phyloP scores from a whole-genome alignment of 2,113 vertebrate genomes.

The Coturnix japonica region DNA sequence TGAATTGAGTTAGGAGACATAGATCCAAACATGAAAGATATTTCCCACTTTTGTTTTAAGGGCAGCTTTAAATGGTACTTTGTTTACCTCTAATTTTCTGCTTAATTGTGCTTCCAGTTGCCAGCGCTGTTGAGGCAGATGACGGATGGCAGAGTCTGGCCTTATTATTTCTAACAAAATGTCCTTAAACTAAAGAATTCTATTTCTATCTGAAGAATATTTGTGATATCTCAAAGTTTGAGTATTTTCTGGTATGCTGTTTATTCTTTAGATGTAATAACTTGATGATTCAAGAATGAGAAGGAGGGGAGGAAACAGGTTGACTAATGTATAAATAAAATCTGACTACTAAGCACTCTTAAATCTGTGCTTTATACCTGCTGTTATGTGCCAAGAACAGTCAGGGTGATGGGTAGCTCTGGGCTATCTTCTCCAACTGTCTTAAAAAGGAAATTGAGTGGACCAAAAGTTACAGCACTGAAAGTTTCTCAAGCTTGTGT shows the following conservation, averaged over 20 bases:
- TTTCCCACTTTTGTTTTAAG: background rate
- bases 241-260: constrained; percentile 29
- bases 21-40: background rate
- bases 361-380: background rate
- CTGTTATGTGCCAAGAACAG: background rate
- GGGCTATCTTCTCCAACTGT: background rate
- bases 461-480: background rate
- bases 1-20: background rate
- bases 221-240: constrained; percentile 20
- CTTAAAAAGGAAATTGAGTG: background rate
- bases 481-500: background rate
- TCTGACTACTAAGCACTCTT: background rate
- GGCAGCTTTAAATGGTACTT: background rate
- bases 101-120: background rate
- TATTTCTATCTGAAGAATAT: background rate
- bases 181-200: background rate
- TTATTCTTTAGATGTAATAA: background rate
- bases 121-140: background rate
- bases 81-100: background rate
- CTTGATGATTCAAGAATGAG: background rate
- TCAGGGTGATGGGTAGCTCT: background rate
- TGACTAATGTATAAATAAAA: background rate
- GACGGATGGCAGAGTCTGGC: background rate
- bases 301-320: background rate
- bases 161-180: background rate